A percentile compares a stretch with the other conserved stretches of the same genome.
These are phyloP conservation scores for Hydrophis major DNA, from an alignment of 2,797 vertebrate species.

Conservation along the genomic window DNA sequence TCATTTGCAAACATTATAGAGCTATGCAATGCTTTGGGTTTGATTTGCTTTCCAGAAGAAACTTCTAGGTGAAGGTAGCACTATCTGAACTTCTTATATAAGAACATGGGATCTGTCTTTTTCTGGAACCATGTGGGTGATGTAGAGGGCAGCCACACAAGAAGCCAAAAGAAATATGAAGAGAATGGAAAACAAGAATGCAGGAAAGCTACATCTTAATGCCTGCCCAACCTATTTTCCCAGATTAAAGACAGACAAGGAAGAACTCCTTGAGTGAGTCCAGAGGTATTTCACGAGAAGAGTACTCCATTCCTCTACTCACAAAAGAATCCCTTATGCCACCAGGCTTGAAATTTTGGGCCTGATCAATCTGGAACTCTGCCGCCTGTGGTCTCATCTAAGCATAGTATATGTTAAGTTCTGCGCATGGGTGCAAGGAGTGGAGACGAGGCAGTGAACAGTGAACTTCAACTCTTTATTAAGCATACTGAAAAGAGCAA, in stretches of 20 bases:
- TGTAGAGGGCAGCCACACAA: background rate
- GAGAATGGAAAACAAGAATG: background rate
- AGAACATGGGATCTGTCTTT: background rate
- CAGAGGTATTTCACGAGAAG: no score
- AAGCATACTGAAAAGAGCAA: no score
- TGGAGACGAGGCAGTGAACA: no score
- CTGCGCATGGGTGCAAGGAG: no score
- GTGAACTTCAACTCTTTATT: no score
- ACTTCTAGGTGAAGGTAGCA: background rate
- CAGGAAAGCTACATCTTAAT: background rate
- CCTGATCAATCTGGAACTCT: no score
- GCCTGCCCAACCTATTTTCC: background rate
- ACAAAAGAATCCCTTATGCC: no score
- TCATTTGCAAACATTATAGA: background rate
- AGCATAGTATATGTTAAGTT: no score
- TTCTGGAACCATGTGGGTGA: background rate
- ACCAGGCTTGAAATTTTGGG: no score
- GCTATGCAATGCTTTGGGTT: background rate
- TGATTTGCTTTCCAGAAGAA: background rate
- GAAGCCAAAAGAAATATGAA: background rate
- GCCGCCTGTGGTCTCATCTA: no score
- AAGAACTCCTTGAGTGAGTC: background rate
- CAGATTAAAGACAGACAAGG: background rate
- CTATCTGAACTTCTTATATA: background rate
- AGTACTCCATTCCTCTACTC: no score